Conservation (phyloP, 2,113 vertebrate species). For the Seriola dumerili region DNA sequence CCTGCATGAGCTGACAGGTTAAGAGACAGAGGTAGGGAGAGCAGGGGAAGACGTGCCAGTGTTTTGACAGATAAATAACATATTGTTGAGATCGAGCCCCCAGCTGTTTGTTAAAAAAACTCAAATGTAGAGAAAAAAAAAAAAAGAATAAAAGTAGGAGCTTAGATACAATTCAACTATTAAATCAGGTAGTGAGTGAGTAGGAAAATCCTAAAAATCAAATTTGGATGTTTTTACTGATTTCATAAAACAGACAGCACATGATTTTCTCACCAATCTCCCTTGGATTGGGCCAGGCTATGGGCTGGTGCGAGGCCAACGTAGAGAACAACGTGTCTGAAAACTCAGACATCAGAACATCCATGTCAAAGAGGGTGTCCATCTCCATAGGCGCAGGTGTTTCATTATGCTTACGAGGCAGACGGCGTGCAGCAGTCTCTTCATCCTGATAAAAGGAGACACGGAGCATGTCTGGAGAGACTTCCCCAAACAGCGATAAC, state of each 20-base stretch:
- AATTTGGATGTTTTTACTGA: not conserved
- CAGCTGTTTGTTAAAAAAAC: not conserved
- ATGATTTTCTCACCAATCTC: conserved; percentile 90
- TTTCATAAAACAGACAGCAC: not conserved
- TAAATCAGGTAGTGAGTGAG: not conserved
- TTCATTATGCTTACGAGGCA: conserved; percentile 85
- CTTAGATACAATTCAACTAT: not conserved
- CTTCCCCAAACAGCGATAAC: conserved; percentile 87
- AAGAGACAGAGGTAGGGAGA: conserved; percentile 1
- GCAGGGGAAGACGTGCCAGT: not conserved
- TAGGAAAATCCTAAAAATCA: not conserved
- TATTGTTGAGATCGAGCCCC: not conserved
- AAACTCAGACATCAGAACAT: conserved; percentile 97
- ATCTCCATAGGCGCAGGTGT: conserved; percentile 95
- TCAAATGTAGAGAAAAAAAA: not conserved
- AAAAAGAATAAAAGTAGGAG: not conserved
- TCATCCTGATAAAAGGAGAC: conserved; percentile 91
- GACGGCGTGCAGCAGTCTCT: conserved; percentile 82
- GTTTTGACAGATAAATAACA: not conserved
- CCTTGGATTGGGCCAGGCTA: conserved; percentile 93
- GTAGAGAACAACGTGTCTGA: conserved; percentile 97
- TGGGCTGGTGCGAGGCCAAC: conserved; percentile 91
- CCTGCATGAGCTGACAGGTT: conserved; percentile 89
- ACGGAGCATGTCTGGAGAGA: conserved; percentile 87
- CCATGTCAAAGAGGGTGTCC: conserved; percentile 93